Evolutionary conservation across 2,113 vertebrate species (phyloP).

Genomic region (Misgurnus anguillicaudatus): DNA sequence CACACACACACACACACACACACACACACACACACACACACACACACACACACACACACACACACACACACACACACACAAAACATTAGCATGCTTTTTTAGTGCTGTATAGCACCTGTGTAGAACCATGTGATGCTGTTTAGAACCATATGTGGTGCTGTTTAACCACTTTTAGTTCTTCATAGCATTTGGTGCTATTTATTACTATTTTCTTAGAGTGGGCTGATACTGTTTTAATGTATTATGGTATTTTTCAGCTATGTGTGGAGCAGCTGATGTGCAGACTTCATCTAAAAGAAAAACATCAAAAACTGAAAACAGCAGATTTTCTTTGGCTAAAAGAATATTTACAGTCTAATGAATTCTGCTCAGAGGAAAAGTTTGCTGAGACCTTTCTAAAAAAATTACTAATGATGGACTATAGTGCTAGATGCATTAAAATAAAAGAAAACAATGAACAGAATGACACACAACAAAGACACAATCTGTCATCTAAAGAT

Average conservation of each 20-base stretch:
- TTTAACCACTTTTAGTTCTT: too few species aligned
- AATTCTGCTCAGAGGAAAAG: not conserved
- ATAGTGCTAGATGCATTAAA: slow-evolving; percentile 1
- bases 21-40: too few species aligned
- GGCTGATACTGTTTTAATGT: too few species aligned
- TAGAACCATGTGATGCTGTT: too few species aligned
- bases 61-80: too few species aligned
- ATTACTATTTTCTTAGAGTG: too few species aligned
- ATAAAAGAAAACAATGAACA: not conserved
- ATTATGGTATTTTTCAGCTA: not conserved
- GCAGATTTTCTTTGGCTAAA: not conserved
- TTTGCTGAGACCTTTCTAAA: not conserved
- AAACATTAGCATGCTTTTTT: too few species aligned
- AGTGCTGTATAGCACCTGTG: too few species aligned
- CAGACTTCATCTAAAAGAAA: not conserved
- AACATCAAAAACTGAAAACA: not conserved
- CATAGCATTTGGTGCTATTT: too few species aligned
- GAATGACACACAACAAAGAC: not conserved
- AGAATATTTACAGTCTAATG: not conserved
- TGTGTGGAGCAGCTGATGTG: not conserved
- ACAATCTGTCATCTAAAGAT: not conserved
- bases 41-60: too few species aligned
- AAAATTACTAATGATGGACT: slow-evolving; percentile 13
- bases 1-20: too few species aligned
- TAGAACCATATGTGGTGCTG: too few species aligned